Evolutionary conservation across 2,888 invertebrate species (phyloP).

Genomic region (Diachrysia chrysitis): DNA sequence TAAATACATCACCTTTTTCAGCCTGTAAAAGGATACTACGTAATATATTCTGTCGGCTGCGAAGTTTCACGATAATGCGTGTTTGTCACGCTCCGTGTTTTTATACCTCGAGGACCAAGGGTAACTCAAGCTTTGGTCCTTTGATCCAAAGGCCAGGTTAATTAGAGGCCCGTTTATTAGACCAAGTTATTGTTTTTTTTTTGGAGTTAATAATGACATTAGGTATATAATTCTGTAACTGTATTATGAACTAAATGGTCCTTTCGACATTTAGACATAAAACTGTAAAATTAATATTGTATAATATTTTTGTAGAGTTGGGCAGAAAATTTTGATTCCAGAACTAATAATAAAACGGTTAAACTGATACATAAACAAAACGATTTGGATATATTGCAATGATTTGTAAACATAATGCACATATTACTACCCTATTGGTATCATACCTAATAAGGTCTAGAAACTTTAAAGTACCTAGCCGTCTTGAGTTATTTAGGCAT

Average conservation of each 20-base stretch:
- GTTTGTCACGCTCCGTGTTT: conserved; percentile 35
- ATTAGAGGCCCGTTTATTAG: not conserved
- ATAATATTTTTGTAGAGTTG: not conserved
- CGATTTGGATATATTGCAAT: too few species aligned
- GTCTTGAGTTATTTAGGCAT: not conserved
- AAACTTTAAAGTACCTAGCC: too few species aligned
- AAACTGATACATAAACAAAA: too few species aligned
- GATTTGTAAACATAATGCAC: too few species aligned
- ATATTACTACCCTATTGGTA: too few species aligned
- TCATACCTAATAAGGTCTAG: too few species aligned
- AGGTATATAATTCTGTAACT: not conserved
- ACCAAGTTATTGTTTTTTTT: not conserved
- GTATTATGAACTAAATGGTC: not conserved
- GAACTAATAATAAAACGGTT: too few species aligned
- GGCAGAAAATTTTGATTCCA: not conserved
- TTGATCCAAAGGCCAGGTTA: not conserved
- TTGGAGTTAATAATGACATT: not conserved
- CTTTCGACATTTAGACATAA: too few species aligned
- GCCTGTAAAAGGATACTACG: conserved; percentile 25
- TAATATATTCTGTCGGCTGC: conserved; percentile 33
- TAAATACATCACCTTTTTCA: conserved; percentile 39
- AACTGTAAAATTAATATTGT: too few species aligned
- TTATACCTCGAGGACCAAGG: conserved; percentile 15
- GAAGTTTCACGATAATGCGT: conserved; percentile 20
- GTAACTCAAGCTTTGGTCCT: not conserved